Base-by-base conservation (phyloP, 2,888 invertebrate genomes). In the Heliconius sara region DNA sequence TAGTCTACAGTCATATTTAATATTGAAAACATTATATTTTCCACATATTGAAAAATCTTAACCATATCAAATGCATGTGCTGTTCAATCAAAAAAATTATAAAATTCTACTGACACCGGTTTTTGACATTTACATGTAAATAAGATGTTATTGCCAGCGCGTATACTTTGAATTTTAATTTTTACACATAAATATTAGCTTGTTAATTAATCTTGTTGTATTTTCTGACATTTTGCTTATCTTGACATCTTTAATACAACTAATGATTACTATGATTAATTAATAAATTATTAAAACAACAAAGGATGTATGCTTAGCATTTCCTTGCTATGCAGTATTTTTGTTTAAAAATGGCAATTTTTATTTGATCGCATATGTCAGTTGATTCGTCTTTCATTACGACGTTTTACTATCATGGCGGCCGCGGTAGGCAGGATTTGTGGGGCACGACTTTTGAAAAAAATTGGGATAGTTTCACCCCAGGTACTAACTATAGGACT, bases 341-440 rank as follows among this genome's bases (percentile, higher is more conserved):
- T 73, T 34, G n/a, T 34, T 73, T 57, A 34, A 47, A 13, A 10
- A 68, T 83, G 79, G 83, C 80, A 83, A 83, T 73, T 57, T 30
- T 63, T 74, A 67, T 71, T 68, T 81, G 73, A 81, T 87, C 80
- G 83, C 88, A 89, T 88, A 91, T 91, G 94, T 93, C 94, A 93
- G 84, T 89, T 84, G 85, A 86, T 88, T 89, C 86, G 88, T 90
- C 91, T 89, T 91, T 93, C 93, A 91, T 89, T 91, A 87, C 92
- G 93, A 93, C 93, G 94, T 93, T 94, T 94, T 93, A 89, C 96
- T 96, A 97, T 96, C 96, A 98, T 98, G 98, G 98, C 98, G 96
- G 97, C 97, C 95, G 96, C 97, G 93, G 97, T 98, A 94, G 97
- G 97, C 96, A 97, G 98, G 96, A 97, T 98, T 96, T 97, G 97